Base-by-base conservation (phyloP, 2,888 invertebrate genomes). In the Epirrhoe tristata region DNA sequence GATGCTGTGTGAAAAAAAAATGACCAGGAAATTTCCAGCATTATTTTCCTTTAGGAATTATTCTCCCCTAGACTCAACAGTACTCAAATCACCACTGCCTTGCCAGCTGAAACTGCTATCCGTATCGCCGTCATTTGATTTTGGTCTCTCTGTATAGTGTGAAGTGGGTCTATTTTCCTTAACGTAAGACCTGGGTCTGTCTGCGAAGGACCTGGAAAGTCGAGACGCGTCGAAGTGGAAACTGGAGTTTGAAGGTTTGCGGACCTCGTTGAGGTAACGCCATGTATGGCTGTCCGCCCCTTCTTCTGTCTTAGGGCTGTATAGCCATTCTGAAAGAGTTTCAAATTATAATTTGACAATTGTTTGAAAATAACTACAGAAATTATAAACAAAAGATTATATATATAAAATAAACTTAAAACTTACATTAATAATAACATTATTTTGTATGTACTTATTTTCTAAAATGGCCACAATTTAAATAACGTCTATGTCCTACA, bases 21-120 rank as follows among this genome's bases (percentile, higher is more conserved):
- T n/a, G n/a, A n/a, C n/a, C n/a, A n/a, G n/a, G n/a, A n/a, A n/a
- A n/a, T n/a, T n/a, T n/a, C n/a, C n/a, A n/a, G n/a, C n/a, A n/a
- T n/a, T n/a, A n/a, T n/a, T n/a, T n/a, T n/a, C n/a, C n/a, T n/a
- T n/a, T n/a, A n/a, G n/a, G n/a, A n/a, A n/a, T n/a, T 36, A 54
- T 10, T 48, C 24, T 62, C 55, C 61, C 10, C 14, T 66, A 14
- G 65, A 52, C 51, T 66, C 56, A 5, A 60, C 54, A 6, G 53
- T 55, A 16, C 59, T 58, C 53, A 71, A 43, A 16, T 79, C 77
- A 10, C 76, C 83, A 0, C 90, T 90, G 0, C 90, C 93, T 63
- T 87, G 90, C 93, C 93, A 93, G 60, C 91, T 92, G 74, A 93
- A 93, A 0, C 90, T 90, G 75, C 90, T 91, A 17, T 93, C 93